These are phyloP conservation scores for Eurystomus gularis DNA, from an alignment of 2,113 vertebrate species.

Conservation along the genomic window DNA sequence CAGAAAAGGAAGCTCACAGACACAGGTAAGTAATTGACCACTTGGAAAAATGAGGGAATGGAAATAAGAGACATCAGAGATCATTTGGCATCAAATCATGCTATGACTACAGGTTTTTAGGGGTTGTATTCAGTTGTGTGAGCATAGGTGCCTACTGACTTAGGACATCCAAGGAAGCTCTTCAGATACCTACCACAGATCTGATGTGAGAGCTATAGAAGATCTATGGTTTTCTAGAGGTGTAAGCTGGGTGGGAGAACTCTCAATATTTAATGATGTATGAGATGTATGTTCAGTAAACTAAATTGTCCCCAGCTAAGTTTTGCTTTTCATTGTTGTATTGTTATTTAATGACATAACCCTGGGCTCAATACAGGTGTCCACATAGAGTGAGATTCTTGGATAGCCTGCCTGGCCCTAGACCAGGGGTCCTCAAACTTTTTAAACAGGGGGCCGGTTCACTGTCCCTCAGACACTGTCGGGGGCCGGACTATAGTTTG, in stretches of 20 bases:
- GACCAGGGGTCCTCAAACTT: too few relatives aligned
- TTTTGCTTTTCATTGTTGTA: not conserved
- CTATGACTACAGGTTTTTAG: not conserved
- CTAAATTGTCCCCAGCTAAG: rapidly evolving
- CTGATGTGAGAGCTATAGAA: not conserved
- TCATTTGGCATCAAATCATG: not conserved
- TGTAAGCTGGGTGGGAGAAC: not conserved
- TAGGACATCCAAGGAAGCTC: not conserved
- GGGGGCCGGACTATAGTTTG: too few relatives aligned
- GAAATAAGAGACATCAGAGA: not conserved
- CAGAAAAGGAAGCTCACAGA: not conserved
- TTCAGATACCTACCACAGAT: not conserved
- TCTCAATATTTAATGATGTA: not conserved
- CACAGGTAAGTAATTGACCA: not conserved
- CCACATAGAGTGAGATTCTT: rapidly evolving
- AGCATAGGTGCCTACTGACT: not conserved
- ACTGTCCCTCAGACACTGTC: too few relatives aligned
- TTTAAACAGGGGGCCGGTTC: too few relatives aligned
- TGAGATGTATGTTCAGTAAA: not conserved
- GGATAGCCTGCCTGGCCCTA: not conserved
- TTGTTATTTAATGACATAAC: not conserved
- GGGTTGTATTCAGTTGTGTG: not conserved
- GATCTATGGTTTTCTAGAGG: not conserved
- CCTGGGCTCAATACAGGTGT: not conserved
- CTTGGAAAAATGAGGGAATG: not conserved